Evolutionary conservation across 2,113 vertebrate genomes (phyloP).

Genomic region (Platysteira castanea): DNA sequence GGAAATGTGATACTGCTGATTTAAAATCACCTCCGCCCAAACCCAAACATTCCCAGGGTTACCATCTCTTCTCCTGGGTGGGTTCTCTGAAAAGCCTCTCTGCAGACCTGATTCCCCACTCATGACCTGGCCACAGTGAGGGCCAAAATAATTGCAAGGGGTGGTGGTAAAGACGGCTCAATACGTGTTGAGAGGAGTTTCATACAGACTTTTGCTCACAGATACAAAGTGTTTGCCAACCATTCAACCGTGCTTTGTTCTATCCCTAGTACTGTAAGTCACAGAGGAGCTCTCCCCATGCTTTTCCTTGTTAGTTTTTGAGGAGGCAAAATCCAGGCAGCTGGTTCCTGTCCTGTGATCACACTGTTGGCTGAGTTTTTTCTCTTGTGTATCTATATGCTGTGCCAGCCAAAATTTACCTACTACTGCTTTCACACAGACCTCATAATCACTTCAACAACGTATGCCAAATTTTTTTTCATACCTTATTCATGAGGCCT

Average conservation of each 20-base stretch:
- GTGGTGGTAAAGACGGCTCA: not conserved
- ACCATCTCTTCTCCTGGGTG: not conserved
- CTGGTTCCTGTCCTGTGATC: slow-evolving; percentile 58
- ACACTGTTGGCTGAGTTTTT: slow-evolving; percentile 50
- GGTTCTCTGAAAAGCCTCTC: not conserved
- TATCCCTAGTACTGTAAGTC: not conserved
- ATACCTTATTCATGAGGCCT: not conserved
- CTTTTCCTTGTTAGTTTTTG: slow-evolving; percentile 45
- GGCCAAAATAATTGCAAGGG: not conserved
- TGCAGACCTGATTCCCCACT: not conserved
- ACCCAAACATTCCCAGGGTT: not conserved
- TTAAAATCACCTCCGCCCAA: not conserved
- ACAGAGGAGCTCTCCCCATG: not conserved
- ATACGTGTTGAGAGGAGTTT: not conserved
- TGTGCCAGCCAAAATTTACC: slow-evolving; percentile 65
- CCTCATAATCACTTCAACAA: slow-evolving; percentile 49
- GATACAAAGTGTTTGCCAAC: not conserved
- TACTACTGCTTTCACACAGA: slow-evolving; percentile 61
- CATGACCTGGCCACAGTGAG: not conserved
- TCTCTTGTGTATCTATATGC: slow-evolving; percentile 45
- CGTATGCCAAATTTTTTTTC: slow-evolving; percentile 28
- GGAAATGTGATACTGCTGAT: not conserved
- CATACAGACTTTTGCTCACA: not conserved
- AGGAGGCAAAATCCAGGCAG: slow-evolving; percentile 52
- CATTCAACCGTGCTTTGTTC: not conserved